These are phyloP conservation scores for Perdita meconis DNA, from an alignment of 2,888 invertebrate genomes.

Conservation along the genomic window DNA sequence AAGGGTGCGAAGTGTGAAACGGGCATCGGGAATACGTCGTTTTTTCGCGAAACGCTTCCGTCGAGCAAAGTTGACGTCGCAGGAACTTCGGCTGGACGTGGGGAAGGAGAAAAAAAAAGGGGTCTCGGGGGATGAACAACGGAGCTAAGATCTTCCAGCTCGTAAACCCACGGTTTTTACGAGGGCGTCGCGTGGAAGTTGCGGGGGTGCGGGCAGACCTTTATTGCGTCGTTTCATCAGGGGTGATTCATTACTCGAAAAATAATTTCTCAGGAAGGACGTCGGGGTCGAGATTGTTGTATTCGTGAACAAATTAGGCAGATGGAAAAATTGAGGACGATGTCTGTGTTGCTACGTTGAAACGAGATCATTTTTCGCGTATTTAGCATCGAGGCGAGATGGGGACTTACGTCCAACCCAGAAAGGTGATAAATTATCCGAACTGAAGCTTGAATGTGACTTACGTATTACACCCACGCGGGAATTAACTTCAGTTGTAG, in stretches of 20 bases:
- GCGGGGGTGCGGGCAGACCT: constrained; percentile 19
- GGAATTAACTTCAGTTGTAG: too few species aligned
- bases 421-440: too few species aligned
- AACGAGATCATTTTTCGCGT: not conserved
- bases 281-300: not conserved
- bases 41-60: constrained; percentile 8
- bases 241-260: constrained; percentile 39
- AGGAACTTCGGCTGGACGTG: constrained; percentile 10
- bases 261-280: constrained; percentile 12
- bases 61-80: not conserved
- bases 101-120: constrained; percentile 10
- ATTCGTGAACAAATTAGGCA: not conserved
- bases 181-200: not conserved
- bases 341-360: not conserved
- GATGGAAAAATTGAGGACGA: not conserved
- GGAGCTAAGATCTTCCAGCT: constrained; percentile 39
- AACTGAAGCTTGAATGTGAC: too few species aligned
- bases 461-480: too few species aligned
- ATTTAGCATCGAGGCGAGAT: not conserved
- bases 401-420: too few species aligned
- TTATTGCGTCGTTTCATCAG: constrained; percentile 31
- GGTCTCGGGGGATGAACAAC: constrained; percentile 41
- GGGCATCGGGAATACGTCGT: constrained; percentile 4
- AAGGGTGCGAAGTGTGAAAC: constrained; percentile 4
- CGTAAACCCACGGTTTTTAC: constrained; percentile 52